Evolutionary conservation across 1,140 invertebrate species (phyloP), one percentile per base, ranked within the genome.

Genomic region (Zaprionus gabonicus): DNA sequence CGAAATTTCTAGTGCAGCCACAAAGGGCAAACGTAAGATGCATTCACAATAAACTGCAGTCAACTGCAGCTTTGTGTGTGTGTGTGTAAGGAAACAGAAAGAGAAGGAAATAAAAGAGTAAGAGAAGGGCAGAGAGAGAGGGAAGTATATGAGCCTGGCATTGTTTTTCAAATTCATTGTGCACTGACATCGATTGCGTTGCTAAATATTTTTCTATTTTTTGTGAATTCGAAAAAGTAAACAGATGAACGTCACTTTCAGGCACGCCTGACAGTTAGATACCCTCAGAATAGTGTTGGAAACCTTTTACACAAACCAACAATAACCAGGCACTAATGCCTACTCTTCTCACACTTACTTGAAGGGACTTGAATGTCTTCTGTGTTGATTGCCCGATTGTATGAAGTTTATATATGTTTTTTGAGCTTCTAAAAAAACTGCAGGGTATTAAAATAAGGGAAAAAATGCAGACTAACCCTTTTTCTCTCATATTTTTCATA

Each of bases 21-120:
- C 27, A 56, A 56, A 51, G 46, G 46, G 46, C 46, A 51, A 51
- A 4, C 46, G 20, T 25, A 51, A 51, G 46, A 25, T 7, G 46
- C 20, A 51, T 51, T 51, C 20, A 51, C 46, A 51, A 51, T 51
- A 12, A 7, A 41, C 9, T 49, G 46, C 46, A 25, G 4, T 34
- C 9, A 34, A 3, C 10, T 23, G 17, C 20, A 51, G 3, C 20
- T 23, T 3, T 9, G 9, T 2, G 46, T 15, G 44, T 9, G 13
- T 23, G 17, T 25, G 20, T 51, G 20, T 10, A 9, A 51, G 12
- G 1, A 3, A 3, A 5, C 10, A 15, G 12, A 38, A 0, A 51
- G 12, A 23, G 9, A 12, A 1, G 1, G 3, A 5, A 1, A 10
- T 49, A 10, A 7, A 1, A 4, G 36, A 38, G 12, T 15, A 15